Conservation (phyloP, 1,140 invertebrate species). For the Drosophila sucinea region DNA sequence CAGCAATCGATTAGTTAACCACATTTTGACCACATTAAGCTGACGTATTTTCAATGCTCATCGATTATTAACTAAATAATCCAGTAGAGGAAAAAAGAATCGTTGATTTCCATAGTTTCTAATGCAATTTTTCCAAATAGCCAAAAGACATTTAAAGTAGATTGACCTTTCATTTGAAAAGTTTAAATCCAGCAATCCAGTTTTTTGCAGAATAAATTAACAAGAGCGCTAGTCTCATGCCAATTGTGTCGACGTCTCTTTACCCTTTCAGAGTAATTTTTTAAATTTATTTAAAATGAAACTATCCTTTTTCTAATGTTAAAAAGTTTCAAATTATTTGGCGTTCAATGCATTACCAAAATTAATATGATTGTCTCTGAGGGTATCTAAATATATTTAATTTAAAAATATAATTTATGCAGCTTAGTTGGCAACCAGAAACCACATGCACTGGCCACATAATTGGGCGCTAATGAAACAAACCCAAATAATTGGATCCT, state of each 20-base stretch:
- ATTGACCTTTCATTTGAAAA: background rate
- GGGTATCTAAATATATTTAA: background rate
- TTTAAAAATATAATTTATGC: background rate
- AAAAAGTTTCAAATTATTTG: too few species aligned
- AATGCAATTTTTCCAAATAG: background rate
- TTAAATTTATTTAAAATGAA: too few species aligned
- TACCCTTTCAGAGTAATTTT: too few species aligned
- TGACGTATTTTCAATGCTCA: too few species aligned
- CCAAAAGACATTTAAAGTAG: background rate
- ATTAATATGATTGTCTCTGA: background rate
- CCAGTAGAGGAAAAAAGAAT: too few species aligned
- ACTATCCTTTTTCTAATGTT: too few species aligned
- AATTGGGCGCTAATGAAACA: background rate
- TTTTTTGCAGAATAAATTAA: background rate
- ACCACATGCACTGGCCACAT: background rate
- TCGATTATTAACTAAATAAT: too few species aligned
- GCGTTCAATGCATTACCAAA: background rate
- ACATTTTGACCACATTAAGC: background rate
- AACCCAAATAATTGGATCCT: background rate
- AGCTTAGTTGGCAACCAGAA: background rate
- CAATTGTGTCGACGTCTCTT: background rate
- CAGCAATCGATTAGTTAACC: background rate
- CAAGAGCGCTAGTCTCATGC: background rate
- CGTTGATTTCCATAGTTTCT: too few species aligned
- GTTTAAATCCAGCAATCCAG: background rate